These are phyloP conservation scores for Ylistrum balloti DNA, from an alignment of 1,140 invertebrate species.

Conservation along the genomic window DNA sequence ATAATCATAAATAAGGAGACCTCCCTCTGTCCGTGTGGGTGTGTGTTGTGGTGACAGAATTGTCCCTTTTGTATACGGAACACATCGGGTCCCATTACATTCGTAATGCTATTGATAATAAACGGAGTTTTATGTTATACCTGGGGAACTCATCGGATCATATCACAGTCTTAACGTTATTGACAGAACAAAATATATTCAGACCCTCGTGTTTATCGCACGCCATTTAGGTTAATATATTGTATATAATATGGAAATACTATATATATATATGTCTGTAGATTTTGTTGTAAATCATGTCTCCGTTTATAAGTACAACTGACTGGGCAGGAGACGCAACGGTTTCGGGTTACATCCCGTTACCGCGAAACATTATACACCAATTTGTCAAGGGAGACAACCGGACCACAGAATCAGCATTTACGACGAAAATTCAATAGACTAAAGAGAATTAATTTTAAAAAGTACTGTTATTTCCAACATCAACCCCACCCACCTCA, in stretches of 20 bases:
- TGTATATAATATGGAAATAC: not conserved
- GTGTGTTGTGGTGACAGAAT: not conserved
- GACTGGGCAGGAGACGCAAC: not conserved
- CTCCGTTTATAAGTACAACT: not conserved
- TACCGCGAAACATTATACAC: not conserved
- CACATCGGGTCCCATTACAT: conserved; percentile 17
- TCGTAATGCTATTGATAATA: conserved; percentile 39
- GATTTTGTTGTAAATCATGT: not conserved
- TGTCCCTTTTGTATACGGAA: conserved; percentile 13
- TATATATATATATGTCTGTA: not conserved
- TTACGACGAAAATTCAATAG: too few species aligned
- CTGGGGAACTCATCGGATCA: not conserved
- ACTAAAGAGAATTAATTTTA: too few species aligned
- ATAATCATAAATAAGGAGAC: conserved; percentile 35
- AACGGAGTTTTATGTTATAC: conserved; percentile 7
- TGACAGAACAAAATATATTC: conserved; percentile 35
- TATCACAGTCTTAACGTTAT: not conserved
- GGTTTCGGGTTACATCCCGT: not conserved
- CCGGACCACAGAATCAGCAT: not conserved
- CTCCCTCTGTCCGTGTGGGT: not conserved
- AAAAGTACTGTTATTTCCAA: too few species aligned
- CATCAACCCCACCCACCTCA: too few species aligned
- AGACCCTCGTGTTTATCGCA: not conserved
- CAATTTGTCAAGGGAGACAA: not conserved
- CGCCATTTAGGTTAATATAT: not conserved